Percentiles rank a stretch among this genome's conserved stretches.
These are phyloP conservation scores for Drosophila rhopaloa DNA, from an alignment of 1,140 invertebrate genomes.

Conservation along the genomic window DNA sequence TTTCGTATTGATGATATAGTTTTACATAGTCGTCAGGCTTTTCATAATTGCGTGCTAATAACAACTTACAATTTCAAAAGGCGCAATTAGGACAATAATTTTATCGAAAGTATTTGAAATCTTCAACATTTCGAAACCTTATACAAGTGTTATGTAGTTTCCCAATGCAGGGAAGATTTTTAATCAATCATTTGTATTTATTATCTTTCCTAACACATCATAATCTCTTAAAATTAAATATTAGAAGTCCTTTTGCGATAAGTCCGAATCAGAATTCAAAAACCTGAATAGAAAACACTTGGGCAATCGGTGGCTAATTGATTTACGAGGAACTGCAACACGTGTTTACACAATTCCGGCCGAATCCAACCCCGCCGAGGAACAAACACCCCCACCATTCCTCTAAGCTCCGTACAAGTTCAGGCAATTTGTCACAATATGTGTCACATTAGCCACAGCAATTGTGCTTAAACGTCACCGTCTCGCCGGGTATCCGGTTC, in stretches of 20 bases:
- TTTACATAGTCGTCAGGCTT: too few species aligned
- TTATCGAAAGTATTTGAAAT: too few species aligned
- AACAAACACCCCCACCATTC: conserved; percentile 8
- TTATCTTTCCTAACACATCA: not conserved
- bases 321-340: conserved; percentile 54
- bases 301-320: conserved; percentile 37
- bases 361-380: conserved; percentile 26
- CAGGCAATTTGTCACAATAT: conserved; percentile 85
- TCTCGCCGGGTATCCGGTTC: conserved; percentile 14
- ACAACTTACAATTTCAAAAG: too few species aligned
- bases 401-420: conserved; percentile 35
- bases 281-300: conserved; percentile 6
- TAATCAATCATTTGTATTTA: too few species aligned
- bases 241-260: not conserved
- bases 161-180: too few species aligned
- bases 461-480: conserved; percentile 77
- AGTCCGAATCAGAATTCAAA: not conserved
- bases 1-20: too few species aligned
- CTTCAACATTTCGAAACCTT: too few species aligned
- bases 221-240: not conserved
- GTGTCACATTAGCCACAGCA: conserved; percentile 85
- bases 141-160: too few species aligned
- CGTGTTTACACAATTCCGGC: conserved; percentile 63
- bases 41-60: too few species aligned
- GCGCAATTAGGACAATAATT: too few species aligned